Percentiles rank a stretch among this genome's conserved stretches.
phyloP scores from a whole-genome alignment of 2,797 vertebrate species.

The Tenualosa ilisha region DNA sequence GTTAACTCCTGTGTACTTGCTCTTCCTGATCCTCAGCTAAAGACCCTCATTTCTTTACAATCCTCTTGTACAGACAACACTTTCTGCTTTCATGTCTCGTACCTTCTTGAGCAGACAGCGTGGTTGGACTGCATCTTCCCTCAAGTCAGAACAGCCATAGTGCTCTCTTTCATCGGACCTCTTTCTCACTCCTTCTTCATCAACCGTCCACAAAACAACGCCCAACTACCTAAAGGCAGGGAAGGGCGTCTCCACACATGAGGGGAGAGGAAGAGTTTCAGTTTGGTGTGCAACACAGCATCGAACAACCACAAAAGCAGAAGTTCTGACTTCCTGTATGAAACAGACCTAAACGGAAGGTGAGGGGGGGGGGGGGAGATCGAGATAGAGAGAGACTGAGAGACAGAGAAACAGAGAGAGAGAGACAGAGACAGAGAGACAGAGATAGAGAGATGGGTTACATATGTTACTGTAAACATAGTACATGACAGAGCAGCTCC shows the following conservation, averaged over 20 bases:
- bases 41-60: background rate
- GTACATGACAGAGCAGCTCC: background rate
- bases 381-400: slow-evolving; percentile 26
- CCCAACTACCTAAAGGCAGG: background rate
- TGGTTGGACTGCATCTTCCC: background rate
- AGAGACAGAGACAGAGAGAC: background rate
- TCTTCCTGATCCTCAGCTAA: background rate
- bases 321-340: slow-evolving; percentile 79
- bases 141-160: background rate
- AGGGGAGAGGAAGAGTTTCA: slow-evolving; percentile 60
- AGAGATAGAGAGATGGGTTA: background rate
- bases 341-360: slow-evolving; percentile 54
- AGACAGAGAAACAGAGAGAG: background rate
- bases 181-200: background rate
- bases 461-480: background rate
- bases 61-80: background rate
- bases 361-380: slow-evolving; percentile 49
- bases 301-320: slow-evolving; percentile 79
- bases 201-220: background rate
- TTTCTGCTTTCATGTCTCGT: background rate
- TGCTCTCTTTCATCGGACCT: background rate
- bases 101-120: background rate
- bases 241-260: slow-evolving; percentile 33
- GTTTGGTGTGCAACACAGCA: slow-evolving; percentile 47
- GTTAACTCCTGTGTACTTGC: background rate